phyloP scores from a whole-genome alignment of 2,888 invertebrate genomes.

The Timema podura region DNA sequence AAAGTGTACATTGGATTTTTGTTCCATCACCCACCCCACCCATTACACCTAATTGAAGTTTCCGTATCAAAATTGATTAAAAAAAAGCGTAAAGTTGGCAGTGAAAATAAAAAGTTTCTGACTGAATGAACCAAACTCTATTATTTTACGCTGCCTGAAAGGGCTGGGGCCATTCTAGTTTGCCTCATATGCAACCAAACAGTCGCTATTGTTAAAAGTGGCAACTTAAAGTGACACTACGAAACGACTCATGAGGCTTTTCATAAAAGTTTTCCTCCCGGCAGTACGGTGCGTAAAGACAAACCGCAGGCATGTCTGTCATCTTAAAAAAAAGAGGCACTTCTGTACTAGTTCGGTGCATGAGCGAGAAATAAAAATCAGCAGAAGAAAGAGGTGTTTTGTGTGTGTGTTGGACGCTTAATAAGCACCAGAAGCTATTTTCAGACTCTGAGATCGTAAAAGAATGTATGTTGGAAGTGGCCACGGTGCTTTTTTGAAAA shows the following conservation, averaged over 20 bases:
- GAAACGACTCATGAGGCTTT: conserved; percentile 30
- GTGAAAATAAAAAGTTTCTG: no score
- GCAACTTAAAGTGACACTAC: conserved; percentile 28
- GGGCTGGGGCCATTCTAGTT: no score
- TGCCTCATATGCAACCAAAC: no score
- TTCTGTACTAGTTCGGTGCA: conserved; percentile 28
- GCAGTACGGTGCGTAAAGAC: conserved; percentile 27
- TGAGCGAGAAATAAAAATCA: conserved; percentile 33
- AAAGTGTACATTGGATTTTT: no score
- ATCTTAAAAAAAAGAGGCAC: conserved; percentile 29
- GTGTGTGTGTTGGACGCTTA: conserved; percentile 32
- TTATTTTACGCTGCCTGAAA: no score
- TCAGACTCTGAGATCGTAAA: conserved; percentile 26
- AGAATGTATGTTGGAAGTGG: conserved; percentile 24
- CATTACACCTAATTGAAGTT: no score
- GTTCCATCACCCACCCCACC: no score
- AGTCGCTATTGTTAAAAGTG: no score
- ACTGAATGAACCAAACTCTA: no score
- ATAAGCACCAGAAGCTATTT: conserved; percentile 35
- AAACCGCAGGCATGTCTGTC: conserved; percentile 28
- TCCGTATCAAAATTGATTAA: no score
- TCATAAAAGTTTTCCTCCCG: conserved; percentile 25
- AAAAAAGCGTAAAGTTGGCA: no score
- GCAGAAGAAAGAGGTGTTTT: conserved; percentile 30
- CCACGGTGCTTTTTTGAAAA: conserved; percentile 20